A percentile compares a stretch with the other conserved stretches of the same genome.
These are phyloP conservation scores for Camelus bactrianus DNA, from an alignment of 2,113 vertebrate genomes.

Conservation along the genomic window DNA sequence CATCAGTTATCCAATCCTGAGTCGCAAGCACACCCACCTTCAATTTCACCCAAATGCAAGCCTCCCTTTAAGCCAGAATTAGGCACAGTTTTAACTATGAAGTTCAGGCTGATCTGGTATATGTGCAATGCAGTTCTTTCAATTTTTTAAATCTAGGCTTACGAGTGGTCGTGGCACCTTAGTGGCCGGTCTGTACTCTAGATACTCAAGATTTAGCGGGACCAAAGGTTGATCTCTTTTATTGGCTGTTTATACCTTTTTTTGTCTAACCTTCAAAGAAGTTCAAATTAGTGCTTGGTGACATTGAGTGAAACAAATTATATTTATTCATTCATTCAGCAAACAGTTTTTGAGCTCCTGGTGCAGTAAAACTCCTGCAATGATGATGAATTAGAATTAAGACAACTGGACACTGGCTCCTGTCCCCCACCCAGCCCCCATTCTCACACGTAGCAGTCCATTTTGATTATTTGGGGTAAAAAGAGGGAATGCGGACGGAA, in stretches of 20 bases:
- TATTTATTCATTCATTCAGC: constrained; percentile 11
- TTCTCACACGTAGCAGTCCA: background rate
- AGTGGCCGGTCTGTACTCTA: background rate
- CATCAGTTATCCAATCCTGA: background rate
- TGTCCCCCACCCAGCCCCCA: background rate
- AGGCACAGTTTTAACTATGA: background rate
- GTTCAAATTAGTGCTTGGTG: background rate
- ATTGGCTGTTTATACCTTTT: constrained; percentile 25
- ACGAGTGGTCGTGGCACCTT: background rate
- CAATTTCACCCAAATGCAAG: background rate
- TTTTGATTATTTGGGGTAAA: background rate
- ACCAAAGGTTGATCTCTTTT: background rate
- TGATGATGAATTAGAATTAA: background rate
- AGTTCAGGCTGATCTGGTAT: background rate
- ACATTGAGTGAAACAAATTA: constrained; percentile 34
- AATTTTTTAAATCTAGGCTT: background rate
- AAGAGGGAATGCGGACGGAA: background rate
- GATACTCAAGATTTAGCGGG: background rate
- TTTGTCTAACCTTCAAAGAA: constrained; percentile 13
- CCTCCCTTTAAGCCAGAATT: background rate
- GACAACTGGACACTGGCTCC: background rate
- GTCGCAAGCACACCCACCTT: background rate
- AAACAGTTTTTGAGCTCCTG: constrained; percentile 27
- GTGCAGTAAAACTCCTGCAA: background rate
- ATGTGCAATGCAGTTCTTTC: background rate